Evolutionary conservation across 2,888 invertebrate species (phyloP), one percentile per base, ranked within the genome.

Genomic region (Cheilosia variabilis): DNA sequence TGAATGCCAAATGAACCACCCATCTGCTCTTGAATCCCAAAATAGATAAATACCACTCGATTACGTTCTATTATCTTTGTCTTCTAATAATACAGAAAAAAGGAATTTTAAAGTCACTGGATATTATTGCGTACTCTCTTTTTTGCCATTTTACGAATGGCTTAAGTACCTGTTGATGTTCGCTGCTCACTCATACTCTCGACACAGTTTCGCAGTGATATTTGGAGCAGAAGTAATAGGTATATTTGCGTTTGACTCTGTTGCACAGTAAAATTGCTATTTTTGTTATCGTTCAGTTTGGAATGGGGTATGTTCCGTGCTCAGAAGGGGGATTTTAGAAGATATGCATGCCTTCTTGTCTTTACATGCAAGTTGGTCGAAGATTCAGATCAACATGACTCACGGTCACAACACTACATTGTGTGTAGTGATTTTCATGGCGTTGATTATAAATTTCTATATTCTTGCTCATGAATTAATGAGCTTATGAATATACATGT

Each of bases 161-260:
- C 22, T 43, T n/a, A 41, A 37, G 31, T 53, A 77, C 77, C 68
- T 62, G 77, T 77, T 77, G 77, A 52, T 66, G 22, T 13, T 75
- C 19, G 47, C n/a, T 60, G 10, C 24, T 2, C 15, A 22, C 19
- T 17, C 37, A n/a, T 22, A 31, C 22, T 2, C 22, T 1, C 43
- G 41, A 5, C 37, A 52, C 31, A 43, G 52, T 52, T 50, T 43
- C 4, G 19, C n/a, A 19, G 17, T 15, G 52, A 31, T 73, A 50
- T 75, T 37, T 75, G 17, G 66, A 66, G 65, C 57, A 75, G 47
- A 66, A 65, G 50, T 65, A 75, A 57, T 66, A 13, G 3, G 4
- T 37, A 10, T 34, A 13, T 63, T n/a, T 15, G 34, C 37, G n/a
- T 31, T 19, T 17, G n/a, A 22, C 60, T 53, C 34, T 31, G 63